Percentiles rank a stretch among this genome's conserved stretches.
These are phyloP conservation scores for Sepioteuthis lessoniana DNA, from an alignment of 2,888 invertebrate species.

Conservation along the genomic window DNA sequence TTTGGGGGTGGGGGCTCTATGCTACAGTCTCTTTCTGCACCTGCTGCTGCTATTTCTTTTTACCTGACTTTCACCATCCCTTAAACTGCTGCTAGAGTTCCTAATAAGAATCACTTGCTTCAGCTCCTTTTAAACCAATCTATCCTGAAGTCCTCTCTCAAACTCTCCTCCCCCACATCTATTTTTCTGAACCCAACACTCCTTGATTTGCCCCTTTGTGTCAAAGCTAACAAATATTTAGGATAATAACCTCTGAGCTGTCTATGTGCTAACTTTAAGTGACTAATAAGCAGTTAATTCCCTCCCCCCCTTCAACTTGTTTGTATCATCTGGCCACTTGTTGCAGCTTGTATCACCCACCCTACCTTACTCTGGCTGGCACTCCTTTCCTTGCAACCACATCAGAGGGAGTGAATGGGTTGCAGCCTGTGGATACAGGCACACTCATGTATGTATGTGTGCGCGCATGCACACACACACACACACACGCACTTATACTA, in stretches of 20 bases:
- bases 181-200: neutral
- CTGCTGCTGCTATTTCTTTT: neutral
- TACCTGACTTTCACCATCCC: neutral
- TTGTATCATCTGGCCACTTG: slow-evolving; percentile 33
- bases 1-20: neutral
- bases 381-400: neutral
- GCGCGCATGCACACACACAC: neutral
- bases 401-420: neutral
- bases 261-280: neutral
- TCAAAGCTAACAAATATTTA: slow-evolving; percentile 33
- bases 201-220: slow-evolving; percentile 33
- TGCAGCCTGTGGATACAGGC: neutral
- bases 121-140: neutral
- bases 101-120: too few relatives aligned
- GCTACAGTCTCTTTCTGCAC: neutral
- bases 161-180: neutral
- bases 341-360: neutral
- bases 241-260: neutral
- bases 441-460: too few relatives aligned
- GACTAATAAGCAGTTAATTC: neutral
- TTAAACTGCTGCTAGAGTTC: neutral
- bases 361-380: neutral
- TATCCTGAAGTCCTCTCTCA: neutral
- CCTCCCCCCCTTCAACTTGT: neutral
- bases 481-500: neutral